phyloP scores from a whole-genome alignment of 2,113 vertebrate genomes.

The Poeciliopsis retropinna region DNA sequence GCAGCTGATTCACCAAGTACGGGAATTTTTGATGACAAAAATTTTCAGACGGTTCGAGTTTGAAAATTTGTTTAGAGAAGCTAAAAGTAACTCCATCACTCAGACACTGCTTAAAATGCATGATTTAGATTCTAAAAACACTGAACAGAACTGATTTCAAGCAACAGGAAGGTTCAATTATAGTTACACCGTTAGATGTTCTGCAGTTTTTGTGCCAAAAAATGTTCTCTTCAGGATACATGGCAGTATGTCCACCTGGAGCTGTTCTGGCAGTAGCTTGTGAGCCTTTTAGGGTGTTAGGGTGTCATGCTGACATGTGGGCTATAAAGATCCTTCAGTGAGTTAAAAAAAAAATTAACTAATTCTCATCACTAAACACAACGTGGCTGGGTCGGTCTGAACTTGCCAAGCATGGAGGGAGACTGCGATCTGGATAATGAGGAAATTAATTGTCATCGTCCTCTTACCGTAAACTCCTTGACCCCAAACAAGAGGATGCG shows the following conservation, averaged over 20 bases:
- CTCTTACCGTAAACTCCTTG: constrained; percentile 86
- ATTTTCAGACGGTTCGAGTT: not conserved
- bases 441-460: constrained; percentile 11
- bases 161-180: not conserved
- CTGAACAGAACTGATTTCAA: constrained; percentile 29
- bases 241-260: constrained; percentile 48
- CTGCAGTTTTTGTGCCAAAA: constrained; percentile 49
- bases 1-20: not conserved
- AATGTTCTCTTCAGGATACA: constrained; percentile 58
- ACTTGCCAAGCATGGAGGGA: constrained; percentile 34
- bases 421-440: constrained; percentile 7
- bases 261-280: constrained; percentile 40
- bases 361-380: constrained; percentile 25
- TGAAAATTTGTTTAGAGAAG: not conserved
- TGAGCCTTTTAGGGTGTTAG: not conserved
- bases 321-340: not conserved
- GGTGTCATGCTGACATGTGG: not conserved
- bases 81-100: not conserved
- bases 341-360: not conserved
- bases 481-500: constrained; percentile 67
- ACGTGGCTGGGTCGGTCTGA: constrained; percentile 22
- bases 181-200: constrained; percentile 38
- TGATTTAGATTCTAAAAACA: constrained; percentile 19
- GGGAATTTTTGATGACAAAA: not conserved
- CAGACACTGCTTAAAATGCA: not conserved